Percentiles rank a stretch among this genome's conserved stretches.
These are phyloP conservation scores for Myiozetetes cayanensis DNA, from an alignment of 2,113 vertebrate species.

Conservation along the genomic window DNA sequence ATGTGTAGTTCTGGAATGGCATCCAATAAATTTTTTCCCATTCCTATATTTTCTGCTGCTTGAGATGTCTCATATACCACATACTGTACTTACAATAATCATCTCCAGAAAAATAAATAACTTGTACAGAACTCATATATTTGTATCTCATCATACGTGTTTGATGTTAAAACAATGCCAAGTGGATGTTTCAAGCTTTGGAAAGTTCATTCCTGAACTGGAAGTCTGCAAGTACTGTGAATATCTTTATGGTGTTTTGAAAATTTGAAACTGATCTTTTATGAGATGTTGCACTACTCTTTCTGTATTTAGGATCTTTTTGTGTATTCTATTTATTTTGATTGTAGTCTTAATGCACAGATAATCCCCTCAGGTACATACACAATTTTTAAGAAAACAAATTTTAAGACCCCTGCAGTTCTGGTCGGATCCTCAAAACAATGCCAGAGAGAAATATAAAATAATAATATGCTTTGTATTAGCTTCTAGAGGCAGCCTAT, in stretches of 20 bases:
- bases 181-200: background rate
- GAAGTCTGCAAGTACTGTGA: background rate
- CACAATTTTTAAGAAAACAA: background rate
- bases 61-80: background rate
- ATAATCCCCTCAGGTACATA: background rate
- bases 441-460: background rate
- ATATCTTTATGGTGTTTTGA: background rate
- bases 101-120: background rate
- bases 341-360: background rate
- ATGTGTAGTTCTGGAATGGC: background rate
- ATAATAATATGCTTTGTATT: background rate
- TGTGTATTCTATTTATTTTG: background rate
- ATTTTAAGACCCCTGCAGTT: background rate
- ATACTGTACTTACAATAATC: background rate
- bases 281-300: background rate
- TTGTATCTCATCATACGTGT: background rate
- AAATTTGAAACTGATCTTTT: background rate
- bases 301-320: background rate
- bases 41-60: background rate
- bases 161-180: background rate
- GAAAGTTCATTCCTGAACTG: background rate
- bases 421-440: background rate
- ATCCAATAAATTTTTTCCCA: background rate
- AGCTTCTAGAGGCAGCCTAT: background rate
- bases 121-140: background rate